A percentile compares a stretch with the other conserved stretches of the same genome.
These are phyloP conservation scores for Machimus rusticus DNA, from an alignment of 2,888 invertebrate genomes.

Conservation along the genomic window DNA sequence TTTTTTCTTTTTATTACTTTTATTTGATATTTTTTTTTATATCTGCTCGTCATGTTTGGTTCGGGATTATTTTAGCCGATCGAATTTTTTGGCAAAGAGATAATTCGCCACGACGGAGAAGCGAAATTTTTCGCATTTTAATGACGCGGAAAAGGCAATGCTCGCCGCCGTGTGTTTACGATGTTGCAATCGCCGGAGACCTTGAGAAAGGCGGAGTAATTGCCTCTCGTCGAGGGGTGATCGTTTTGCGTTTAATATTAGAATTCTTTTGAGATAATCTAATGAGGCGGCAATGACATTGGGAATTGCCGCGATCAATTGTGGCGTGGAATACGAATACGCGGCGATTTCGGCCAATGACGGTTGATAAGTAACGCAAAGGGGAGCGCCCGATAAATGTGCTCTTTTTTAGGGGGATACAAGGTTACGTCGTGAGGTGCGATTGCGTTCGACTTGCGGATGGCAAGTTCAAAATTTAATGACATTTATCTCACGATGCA, in stretches of 20 bases:
- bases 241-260: conserved; percentile 21
- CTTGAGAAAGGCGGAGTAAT: conserved; percentile 28
- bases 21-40: background rate
- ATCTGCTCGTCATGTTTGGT: background rate
- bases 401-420: background rate
- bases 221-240: background rate
- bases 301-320: background rate
- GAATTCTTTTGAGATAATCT: conserved; percentile 26
- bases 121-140: conserved; percentile 21
- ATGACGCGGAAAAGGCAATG: conserved; percentile 39
- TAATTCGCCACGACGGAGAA: conserved; percentile 21
- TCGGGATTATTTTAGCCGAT: conserved; percentile 9
- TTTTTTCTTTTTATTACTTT: background rate
- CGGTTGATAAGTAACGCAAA: background rate
- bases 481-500: background rate
- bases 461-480: background rate
- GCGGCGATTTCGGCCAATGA: background rate
- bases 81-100: conserved; percentile 16
- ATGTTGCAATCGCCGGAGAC: conserved; percentile 1
- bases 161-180: conserved; percentile 23
- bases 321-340: background rate
- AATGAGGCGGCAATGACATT: conserved; percentile 26
- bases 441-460: background rate
- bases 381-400: background rate
- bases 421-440: background rate